A percentile compares a stretch with the other conserved stretches of the same genome.
These are phyloP conservation scores for Rhinolophus ferrumequinum DNA, from an alignment of 2,113 vertebrate genomes.

Conservation along the genomic window DNA sequence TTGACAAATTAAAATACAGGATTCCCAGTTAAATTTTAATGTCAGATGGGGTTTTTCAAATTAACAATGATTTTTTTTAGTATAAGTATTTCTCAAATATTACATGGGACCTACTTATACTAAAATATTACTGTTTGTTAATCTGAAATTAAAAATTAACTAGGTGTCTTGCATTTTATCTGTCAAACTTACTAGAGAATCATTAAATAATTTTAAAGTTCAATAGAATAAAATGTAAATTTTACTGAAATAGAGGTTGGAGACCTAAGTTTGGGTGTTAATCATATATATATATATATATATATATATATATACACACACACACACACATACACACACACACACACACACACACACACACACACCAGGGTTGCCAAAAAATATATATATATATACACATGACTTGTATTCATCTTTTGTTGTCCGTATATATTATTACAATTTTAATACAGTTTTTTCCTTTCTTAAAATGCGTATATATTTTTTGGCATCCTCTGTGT, in stretches of 20 bases:
- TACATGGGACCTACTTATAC: not conserved
- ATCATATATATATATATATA: not conserved
- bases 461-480: too few relatives aligned
- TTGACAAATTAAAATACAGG: not conserved
- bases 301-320: too few relatives aligned
- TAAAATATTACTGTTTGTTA: conserved; percentile 5
- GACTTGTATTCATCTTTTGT: too few relatives aligned
- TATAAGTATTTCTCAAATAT: not conserved
- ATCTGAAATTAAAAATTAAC: conserved; percentile 25
- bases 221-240: not conserved
- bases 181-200: not conserved
- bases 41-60: not conserved
- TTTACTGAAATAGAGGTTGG: conserved; percentile 8
- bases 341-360: too few relatives aligned
- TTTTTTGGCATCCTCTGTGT: too few relatives aligned
- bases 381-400: too few relatives aligned
- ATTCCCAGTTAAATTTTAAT: not conserved
- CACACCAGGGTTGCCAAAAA: too few relatives aligned
- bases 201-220: conserved; percentile 8
- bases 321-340: too few relatives aligned
- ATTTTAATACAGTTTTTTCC: too few relatives aligned
- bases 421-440: too few relatives aligned
- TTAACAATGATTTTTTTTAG: not conserved
- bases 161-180: not conserved
- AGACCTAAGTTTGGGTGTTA: not conserved